phyloP scores from a whole-genome alignment of 2,113 vertebrate species.

The Ciconia stormi region DNA sequence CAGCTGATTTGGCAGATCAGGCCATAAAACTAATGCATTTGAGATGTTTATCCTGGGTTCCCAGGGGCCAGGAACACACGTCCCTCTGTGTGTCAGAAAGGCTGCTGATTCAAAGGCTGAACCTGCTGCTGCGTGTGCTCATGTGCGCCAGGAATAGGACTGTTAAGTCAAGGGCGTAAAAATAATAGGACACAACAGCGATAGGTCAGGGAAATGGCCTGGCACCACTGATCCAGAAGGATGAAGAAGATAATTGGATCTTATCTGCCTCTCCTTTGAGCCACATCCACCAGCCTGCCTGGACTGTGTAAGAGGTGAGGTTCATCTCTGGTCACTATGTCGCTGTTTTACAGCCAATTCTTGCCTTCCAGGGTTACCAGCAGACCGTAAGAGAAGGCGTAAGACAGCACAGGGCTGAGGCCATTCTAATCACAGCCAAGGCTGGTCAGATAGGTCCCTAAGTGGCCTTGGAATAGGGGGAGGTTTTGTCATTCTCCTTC shows the following conservation, averaged over 20 bases:
- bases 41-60: background rate
- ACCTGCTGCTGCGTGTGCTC: background rate
- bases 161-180: background rate
- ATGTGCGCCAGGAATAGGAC: fast-evolving
- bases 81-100: background rate
- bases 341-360: background rate
- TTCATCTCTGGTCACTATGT: background rate
- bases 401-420: background rate
- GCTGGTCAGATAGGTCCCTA: background rate
- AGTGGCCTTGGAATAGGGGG: background rate
- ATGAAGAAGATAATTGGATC: background rate
- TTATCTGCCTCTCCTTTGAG: background rate
- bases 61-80: background rate
- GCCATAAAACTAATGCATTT: background rate
- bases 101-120: background rate
- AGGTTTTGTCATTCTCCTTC: background rate
- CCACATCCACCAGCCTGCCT: background rate
- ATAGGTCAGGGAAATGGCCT: background rate
- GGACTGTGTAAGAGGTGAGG: background rate
- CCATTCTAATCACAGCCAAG: background rate
- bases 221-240: background rate
- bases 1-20: background rate
- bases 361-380: background rate
- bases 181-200: background rate
- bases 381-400: background rate